phyloP scores from a whole-genome alignment of 37 sponge, comb jelly and placozoan genomes.

The Cladorhizidae sp. region DNA sequence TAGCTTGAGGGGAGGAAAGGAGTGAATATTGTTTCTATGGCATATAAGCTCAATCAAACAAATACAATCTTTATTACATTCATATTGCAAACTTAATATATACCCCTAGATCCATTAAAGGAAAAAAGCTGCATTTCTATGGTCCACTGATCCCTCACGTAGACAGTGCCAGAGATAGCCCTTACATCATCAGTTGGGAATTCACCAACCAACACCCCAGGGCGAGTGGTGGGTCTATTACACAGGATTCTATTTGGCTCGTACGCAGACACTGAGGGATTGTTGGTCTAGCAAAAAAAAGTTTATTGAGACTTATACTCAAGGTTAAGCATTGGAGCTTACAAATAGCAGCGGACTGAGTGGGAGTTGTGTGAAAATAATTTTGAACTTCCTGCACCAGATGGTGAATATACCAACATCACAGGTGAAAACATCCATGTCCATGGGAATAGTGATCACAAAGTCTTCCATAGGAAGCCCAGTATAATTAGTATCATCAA shows the following conservation, averaged over 20 bases:
- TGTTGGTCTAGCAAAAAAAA: slow-evolving; percentile 4
- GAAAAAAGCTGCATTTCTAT: slow-evolving; percentile 16
- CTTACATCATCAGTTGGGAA: not conserved
- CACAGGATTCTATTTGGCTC: not conserved
- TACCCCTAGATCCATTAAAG: slow-evolving; percentile 1
- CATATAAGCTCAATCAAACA: no score
- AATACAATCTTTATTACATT: no score
- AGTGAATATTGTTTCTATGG: no score
- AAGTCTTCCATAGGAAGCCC: not conserved
- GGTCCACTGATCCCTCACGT: slow-evolving; percentile 13
- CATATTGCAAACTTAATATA: no score
- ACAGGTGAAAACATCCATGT: slow-evolving; percentile 15
- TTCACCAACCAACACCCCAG: slow-evolving; percentile 16
- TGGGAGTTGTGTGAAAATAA: not conserved
- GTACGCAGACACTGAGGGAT: not conserved
- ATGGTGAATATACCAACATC: slow-evolving; percentile 10
- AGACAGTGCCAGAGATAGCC: slow-evolving; percentile 11
- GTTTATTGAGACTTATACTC: not conserved
- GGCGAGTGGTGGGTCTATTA: slow-evolving; percentile 7
- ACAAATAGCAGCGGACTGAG: not conserved
- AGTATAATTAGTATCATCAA: not conserved
- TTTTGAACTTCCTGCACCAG: not conserved
- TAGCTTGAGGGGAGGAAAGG: no score
- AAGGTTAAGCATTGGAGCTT: not conserved
- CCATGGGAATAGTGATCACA: slow-evolving; percentile 7